These are phyloP conservation scores for Prinia subflava DNA, from an alignment of 2,113 vertebrate species.

Conservation along the genomic window DNA sequence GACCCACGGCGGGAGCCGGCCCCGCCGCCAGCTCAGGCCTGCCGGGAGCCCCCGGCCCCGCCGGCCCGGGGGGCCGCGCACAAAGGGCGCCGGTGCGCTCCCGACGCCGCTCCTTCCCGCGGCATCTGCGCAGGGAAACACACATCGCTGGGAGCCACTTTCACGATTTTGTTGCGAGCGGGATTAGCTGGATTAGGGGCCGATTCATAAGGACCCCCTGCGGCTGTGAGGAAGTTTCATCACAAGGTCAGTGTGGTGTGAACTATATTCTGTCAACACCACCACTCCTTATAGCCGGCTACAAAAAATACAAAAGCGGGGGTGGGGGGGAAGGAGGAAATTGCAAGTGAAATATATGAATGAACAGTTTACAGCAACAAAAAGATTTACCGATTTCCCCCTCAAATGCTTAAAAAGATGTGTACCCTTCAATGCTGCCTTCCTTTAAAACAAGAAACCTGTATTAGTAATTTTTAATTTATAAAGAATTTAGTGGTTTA, in stretches of 20 bases:
- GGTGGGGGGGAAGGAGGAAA: neutral
- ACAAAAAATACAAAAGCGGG: constrained; percentile 1
- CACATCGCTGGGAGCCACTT: constrained; percentile 74
- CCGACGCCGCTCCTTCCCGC: constrained; percentile 31
- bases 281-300: constrained; percentile 57
- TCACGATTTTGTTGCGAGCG: constrained; percentile 79
- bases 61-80: neutral
- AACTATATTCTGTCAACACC: constrained; percentile 79
- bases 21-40: neutral
- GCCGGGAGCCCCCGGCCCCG: neutral
- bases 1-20: neutral
- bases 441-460: constrained; percentile 41
- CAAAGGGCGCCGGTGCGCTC: constrained; percentile 32
- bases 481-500: constrained; percentile 61
- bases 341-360: constrained; percentile 41
- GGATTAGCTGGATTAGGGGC: constrained; percentile 84
- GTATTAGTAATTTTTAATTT: constrained; percentile 33
- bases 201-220: constrained; percentile 82
- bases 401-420: neutral
- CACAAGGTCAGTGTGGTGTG: constrained; percentile 78
- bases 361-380: constrained; percentile 43
- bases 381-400: constrained; percentile 36
- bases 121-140: constrained; percentile 66
- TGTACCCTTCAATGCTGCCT: neutral
- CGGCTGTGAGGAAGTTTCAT: constrained; percentile 79